Evolutionary conservation across 2,888 invertebrate species (phyloP).

Genomic region (Drosophila borealis): DNA sequence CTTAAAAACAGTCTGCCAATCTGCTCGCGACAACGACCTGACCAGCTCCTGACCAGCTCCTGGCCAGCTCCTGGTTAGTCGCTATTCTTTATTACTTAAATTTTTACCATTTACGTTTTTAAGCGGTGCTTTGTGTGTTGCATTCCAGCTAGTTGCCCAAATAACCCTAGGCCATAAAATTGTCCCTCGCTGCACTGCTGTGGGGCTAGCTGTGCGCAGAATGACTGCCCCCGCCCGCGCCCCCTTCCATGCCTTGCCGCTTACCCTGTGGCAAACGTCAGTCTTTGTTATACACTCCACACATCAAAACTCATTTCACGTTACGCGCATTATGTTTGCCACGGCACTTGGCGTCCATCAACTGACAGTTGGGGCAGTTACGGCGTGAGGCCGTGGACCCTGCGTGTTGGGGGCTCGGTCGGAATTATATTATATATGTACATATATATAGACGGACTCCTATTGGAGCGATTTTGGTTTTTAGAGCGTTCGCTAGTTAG

Average conservation of each 20-base stretch:
- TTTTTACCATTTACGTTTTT: slow-evolving; percentile 19
- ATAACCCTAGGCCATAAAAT: slow-evolving; percentile 60
- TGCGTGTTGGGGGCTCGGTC: slow-evolving; percentile 57
- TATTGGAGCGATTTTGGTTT: slow-evolving; percentile 19
- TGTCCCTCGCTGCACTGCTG: slow-evolving; percentile 32
- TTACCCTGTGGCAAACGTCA: slow-evolving; percentile 42
- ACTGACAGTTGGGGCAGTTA: slow-evolving; percentile 59
- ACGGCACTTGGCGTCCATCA: slow-evolving; percentile 73
- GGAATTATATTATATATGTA: slow-evolving; percentile 43
- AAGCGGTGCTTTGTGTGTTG: slow-evolving; percentile 28
- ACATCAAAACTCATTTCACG: slow-evolving; percentile 76
- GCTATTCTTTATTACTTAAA: background rate
- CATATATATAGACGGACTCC: slow-evolving; percentile 5
- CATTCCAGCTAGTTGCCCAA: slow-evolving; percentile 40
- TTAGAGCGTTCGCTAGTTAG: slow-evolving; percentile 48
- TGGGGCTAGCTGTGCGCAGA: background rate
- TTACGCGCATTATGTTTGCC: slow-evolving; percentile 77
- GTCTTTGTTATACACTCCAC: slow-evolving; percentile 32
- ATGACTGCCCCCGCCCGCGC: background rate
- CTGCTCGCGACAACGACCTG: no score
- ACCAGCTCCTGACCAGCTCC: no score
- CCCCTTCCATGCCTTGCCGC: slow-evolving; percentile 7
- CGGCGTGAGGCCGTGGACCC: background rate
- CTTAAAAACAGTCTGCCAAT: no score
- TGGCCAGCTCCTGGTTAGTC: background rate